Evolutionary conservation across 2,888 invertebrate species (phyloP).

Genomic region (Cantharis rufa): DNA sequence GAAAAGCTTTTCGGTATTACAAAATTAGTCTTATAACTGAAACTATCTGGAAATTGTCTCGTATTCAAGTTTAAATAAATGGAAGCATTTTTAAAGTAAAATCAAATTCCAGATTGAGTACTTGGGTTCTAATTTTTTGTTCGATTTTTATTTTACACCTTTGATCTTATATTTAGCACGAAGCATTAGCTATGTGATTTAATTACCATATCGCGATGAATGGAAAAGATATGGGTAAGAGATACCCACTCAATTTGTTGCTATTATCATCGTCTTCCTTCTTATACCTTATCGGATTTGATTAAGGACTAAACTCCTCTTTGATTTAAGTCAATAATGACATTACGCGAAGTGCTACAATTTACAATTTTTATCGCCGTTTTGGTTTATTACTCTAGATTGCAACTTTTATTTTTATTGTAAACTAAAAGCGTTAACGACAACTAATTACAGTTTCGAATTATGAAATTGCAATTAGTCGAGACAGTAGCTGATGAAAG

Average conservation of each 20-base stretch:
- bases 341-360: neutral
- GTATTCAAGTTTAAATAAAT: neutral
- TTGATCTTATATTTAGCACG: conserved; percentile 23
- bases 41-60: neutral
- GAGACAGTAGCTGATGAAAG: conserved; percentile 35
- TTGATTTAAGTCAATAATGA: neutral
- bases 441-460: conserved; percentile 13
- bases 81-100: neutral
- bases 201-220: conserved; percentile 22
- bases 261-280: conserved; percentile 9
- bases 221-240: neutral
- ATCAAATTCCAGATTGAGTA: neutral
- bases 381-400: neutral
- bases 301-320: neutral
- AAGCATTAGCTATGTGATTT: conserved; percentile 22
- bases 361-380: neutral
- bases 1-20: neutral
- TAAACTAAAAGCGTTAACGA: neutral
- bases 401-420: neutral
- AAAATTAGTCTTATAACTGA: neutral
- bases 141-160: conserved; percentile 15
- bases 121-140: conserved; percentile 5
- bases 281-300: neutral
- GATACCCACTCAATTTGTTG: conserved; percentile 12
- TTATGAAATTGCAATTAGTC: conserved; percentile 31